Conservation (phyloP, 2,797 vertebrate genomes). For the Brachymystax lenok region DNA sequence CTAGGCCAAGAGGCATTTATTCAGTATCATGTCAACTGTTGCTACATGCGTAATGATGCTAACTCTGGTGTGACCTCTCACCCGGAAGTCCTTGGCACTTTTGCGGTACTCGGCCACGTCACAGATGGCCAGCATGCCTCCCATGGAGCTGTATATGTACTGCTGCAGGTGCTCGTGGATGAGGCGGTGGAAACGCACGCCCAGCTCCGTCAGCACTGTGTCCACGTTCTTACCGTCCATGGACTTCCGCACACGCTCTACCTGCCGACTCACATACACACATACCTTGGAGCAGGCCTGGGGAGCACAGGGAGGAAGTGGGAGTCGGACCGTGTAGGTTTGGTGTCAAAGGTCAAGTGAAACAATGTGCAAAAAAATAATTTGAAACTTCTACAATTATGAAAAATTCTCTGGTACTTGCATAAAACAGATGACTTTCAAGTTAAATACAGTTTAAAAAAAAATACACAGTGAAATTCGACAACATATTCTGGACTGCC, state of each 20-base stretch:
- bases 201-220: slow-evolving; percentile 93
- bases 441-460: not conserved
- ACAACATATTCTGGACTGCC: not conserved
- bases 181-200: slow-evolving; percentile 95
- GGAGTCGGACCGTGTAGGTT: not conserved
- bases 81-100: slow-evolving; percentile 97
- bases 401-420: not conserved
- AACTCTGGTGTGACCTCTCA: slow-evolving; percentile 58
- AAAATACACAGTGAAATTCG: not conserved
- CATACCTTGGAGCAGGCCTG: slow-evolving; percentile 98
- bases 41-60: not conserved
- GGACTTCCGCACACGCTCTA: slow-evolving; percentile 93
- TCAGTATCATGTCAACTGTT: not conserved
- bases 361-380: not conserved
- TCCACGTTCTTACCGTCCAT: slow-evolving; percentile 99
- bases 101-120: slow-evolving; percentile 97
- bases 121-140: slow-evolving; percentile 98
- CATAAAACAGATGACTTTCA: not conserved
- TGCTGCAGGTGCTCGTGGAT: slow-evolving; percentile 97
- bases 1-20: not conserved
- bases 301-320: not conserved
- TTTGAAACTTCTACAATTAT: not conserved
- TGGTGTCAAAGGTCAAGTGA: too few species aligned
- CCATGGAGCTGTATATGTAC: slow-evolving; percentile 98
- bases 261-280: slow-evolving; percentile 91